phyloP scores from a whole-genome alignment of 2,888 invertebrate genomes.

The Drosophila hamatofila region DNA sequence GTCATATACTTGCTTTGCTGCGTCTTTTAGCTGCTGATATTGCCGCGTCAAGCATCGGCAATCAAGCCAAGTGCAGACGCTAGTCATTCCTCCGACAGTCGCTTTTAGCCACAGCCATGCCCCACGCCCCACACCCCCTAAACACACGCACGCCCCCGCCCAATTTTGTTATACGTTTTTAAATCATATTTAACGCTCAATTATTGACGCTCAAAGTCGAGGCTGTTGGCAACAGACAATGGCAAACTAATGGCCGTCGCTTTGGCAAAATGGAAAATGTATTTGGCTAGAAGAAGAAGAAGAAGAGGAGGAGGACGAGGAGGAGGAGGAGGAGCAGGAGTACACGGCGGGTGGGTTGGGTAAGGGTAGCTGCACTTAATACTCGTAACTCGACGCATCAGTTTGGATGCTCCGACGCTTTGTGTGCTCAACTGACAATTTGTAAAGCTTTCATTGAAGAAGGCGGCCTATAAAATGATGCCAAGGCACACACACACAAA shows the following conservation, averaged over 20 bases:
- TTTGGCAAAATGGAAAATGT: conserved; percentile 9
- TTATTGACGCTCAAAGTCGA: conserved; percentile 76
- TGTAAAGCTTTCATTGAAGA: conserved; percentile 73
- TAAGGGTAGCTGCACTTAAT: conserved; percentile 68
- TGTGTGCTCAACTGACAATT: conserved; percentile 75
- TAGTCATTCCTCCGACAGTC: conserved; percentile 11
- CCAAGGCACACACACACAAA: neutral
- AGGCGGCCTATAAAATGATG: conserved; percentile 64
- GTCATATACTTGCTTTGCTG: no score
- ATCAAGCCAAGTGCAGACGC: conserved; percentile 71
- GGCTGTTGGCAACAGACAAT: conserved; percentile 60
- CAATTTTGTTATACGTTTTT: conserved; percentile 43
- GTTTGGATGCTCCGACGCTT: conserved; percentile 20
- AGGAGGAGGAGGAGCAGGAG: no score
- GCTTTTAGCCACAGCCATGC: neutral
- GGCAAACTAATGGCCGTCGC: conserved; percentile 71
- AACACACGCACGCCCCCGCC: neutral
- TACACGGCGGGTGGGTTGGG: no score
- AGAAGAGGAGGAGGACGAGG: neutral
- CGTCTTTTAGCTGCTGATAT: conserved; percentile 3
- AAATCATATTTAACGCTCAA: conserved; percentile 81
- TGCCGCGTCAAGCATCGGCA: conserved; percentile 46
- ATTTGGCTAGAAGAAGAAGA: neutral
- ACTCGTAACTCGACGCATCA: conserved; percentile 62
- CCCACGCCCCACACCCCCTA: neutral